Evolutionary conservation across 2,797 vertebrate genomes (phyloP).

Genomic region (Phoeniculus purpureus): DNA sequence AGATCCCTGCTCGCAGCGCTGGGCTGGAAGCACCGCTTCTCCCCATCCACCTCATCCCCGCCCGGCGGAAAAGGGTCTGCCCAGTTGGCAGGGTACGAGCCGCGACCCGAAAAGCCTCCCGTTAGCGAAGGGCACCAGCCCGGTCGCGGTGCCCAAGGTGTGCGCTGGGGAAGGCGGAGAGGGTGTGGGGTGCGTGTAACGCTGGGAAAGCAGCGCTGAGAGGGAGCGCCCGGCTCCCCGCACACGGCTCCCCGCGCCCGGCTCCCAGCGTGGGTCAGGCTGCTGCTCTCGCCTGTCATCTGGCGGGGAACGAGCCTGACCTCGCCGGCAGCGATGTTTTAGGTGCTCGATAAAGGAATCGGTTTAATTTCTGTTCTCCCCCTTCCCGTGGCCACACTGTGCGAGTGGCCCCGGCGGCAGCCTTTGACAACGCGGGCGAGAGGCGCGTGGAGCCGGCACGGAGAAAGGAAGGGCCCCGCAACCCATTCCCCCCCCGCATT

Average conservation of each 20-base stretch:
- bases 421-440: background rate
- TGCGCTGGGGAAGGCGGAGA: too few species aligned
- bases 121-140: background rate
- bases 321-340: background rate
- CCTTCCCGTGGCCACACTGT: background rate
- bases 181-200: background rate
- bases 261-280: background rate
- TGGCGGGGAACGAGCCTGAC: constrained; percentile 46
- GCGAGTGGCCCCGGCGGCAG: background rate
- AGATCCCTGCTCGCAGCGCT: constrained; percentile 45
- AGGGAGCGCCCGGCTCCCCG: background rate
- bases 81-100: constrained; percentile 3
- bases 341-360: background rate
- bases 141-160: background rate
- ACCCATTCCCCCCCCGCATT: background rate
- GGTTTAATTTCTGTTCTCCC: background rate
- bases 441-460: background rate
- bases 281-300: constrained; percentile 48
- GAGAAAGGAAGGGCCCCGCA: constrained; percentile 24
- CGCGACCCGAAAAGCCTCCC: background rate
- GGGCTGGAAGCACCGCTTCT: constrained; percentile 40
- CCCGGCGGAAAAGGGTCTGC: background rate
- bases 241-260: background rate
- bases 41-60: background rate
- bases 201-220: background rate